These are phyloP conservation scores for Ferrisia virgata DNA, from an alignment of 2,888 invertebrate species.

Conservation along the genomic window DNA sequence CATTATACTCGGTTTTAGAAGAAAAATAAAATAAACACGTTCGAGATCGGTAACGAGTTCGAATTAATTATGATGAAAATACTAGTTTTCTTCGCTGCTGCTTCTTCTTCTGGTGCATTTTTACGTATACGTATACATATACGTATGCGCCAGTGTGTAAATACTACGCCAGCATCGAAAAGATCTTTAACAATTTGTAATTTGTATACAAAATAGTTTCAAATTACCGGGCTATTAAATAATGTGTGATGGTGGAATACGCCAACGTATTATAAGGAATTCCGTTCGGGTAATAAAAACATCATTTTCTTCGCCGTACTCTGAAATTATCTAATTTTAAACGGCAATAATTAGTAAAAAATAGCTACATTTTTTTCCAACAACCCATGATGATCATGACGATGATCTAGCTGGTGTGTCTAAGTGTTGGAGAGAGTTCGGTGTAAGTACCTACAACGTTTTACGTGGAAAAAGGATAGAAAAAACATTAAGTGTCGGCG, in stretches of 20 bases:
- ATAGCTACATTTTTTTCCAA: slow-evolving; percentile 7
- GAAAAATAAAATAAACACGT: neutral
- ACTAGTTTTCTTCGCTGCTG: neutral
- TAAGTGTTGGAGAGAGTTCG: neutral
- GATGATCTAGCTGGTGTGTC: too few relatives aligned
- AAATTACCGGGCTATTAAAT: slow-evolving; percentile 26
- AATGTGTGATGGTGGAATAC: neutral
- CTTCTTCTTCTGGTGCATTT: neutral
- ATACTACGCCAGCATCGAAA: neutral
- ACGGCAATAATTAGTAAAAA: slow-evolving; percentile 41
- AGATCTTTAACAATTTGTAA: slow-evolving; percentile 27
- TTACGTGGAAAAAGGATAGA: neutral
- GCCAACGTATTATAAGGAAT: neutral
- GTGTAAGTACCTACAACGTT: neutral
- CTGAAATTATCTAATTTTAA: slow-evolving; percentile 39
- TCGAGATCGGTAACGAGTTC: slow-evolving; percentile 9
- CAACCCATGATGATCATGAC: too few relatives aligned
- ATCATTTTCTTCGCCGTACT: slow-evolving; percentile 30
- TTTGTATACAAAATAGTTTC: slow-evolving; percentile 28
- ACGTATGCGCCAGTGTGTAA: neutral
- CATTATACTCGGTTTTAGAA: neutral
- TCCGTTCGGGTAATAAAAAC: slow-evolving; percentile 37
- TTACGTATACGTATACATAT: neutral
- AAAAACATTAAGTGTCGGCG: slow-evolving; percentile 15
- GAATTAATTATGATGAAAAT: slow-evolving; percentile 20